phyloP scores from a whole-genome alignment of 2,113 vertebrate genomes.

The Silurus glanis region DNA sequence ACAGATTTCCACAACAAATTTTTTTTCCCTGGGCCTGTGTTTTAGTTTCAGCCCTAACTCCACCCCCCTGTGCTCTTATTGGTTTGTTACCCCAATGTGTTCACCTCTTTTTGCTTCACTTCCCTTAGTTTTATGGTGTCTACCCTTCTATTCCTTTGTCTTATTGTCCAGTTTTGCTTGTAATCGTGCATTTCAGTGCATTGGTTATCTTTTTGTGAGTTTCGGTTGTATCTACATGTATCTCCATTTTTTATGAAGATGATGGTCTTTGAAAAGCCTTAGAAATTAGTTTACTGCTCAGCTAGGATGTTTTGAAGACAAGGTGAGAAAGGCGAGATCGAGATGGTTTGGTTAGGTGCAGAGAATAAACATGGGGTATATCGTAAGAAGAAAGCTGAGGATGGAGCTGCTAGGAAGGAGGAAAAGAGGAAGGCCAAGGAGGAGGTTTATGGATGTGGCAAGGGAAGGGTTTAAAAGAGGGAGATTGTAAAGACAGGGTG shows the following conservation, averaged over 20 bases:
- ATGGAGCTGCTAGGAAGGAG: too few relatives aligned
- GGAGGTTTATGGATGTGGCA: too few relatives aligned
- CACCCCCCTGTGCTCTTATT: background rate
- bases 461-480: too few relatives aligned
- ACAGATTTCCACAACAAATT: background rate
- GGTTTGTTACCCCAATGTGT: background rate
- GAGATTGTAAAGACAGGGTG: too few relatives aligned
- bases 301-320: too few relatives aligned
- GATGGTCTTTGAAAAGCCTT: background rate
- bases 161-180: background rate
- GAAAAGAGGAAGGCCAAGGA: too few relatives aligned
- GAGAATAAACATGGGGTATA: too few relatives aligned
- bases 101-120: constrained; percentile 1
- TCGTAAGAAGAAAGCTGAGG: too few relatives aligned
- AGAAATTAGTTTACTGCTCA: too few relatives aligned
- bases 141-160: background rate
- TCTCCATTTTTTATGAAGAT: background rate
- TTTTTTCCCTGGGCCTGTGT: background rate
- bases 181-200: background rate
- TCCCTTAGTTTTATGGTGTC: background rate
- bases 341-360: too few relatives aligned
- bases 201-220: background rate
- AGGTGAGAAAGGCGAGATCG: too few relatives aligned
- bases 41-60: background rate
- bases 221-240: background rate